These are phyloP conservation scores for Hypotaenidia philippensis DNA, from an alignment of 2,797 vertebrate genomes.

Conservation along the genomic window DNA sequence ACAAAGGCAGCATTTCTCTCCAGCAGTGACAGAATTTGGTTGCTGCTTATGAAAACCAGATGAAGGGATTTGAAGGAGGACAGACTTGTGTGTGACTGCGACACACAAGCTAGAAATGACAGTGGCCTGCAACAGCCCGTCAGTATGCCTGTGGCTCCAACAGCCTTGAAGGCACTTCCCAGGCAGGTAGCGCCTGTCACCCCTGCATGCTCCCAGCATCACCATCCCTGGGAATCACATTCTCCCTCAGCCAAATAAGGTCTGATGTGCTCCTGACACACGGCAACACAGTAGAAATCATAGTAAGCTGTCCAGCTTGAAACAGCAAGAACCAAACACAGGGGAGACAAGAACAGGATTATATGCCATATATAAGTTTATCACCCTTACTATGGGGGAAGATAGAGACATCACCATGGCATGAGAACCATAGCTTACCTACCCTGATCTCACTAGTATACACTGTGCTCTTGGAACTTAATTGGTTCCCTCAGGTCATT, in stretches of 20 bases:
- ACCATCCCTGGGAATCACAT: fast-evolving
- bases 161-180: neutral
- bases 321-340: fast-evolving
- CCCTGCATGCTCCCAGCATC: fast-evolving
- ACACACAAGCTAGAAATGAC: neutral
- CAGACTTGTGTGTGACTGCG: neutral
- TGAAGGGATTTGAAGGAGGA: neutral
- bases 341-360: neutral
- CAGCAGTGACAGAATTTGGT: neutral
- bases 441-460: neutral
- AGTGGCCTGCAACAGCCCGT: neutral
- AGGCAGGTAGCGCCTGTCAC: neutral
- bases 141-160: fast-evolving
- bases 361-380: fast-evolving
- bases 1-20: slow-evolving; percentile 1
- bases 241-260: fast-evolving
- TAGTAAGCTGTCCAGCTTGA: fast-evolving
- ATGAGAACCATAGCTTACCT: neutral
- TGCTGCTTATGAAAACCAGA: slow-evolving; percentile 14
- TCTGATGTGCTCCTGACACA: fast-evolving
- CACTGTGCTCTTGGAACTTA: neutral
- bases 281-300: fast-evolving
- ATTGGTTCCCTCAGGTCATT: neutral
- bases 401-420: fast-evolving
- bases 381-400: neutral